These are phyloP conservation scores for Callyntrura guangdongensis DNA, from an alignment of 2,888 invertebrate species.

Conservation along the genomic window DNA sequence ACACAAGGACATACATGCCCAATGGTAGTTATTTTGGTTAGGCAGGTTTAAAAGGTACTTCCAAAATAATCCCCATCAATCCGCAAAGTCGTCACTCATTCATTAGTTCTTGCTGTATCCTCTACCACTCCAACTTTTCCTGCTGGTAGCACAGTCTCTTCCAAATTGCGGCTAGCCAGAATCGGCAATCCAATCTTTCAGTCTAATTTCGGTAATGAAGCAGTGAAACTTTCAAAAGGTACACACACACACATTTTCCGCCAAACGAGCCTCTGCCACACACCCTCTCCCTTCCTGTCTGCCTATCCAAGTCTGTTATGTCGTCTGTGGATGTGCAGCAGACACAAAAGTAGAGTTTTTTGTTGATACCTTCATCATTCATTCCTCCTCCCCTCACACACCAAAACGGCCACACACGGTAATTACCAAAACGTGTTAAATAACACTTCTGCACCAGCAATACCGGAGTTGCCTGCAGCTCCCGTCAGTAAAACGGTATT, in stretches of 20 bases:
- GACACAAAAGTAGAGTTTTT: not conserved
- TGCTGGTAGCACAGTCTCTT: not conserved
- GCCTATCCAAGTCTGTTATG: too few species aligned
- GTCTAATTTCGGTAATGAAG: slow-evolving; percentile 16
- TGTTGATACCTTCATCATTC: not conserved
- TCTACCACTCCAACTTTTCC: not conserved
- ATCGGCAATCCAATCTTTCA: slow-evolving; percentile 2
- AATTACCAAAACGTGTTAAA: slow-evolving; percentile 39
- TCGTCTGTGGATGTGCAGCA: too few species aligned
- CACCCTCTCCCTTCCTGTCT: too few species aligned
- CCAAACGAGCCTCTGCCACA: not conserved
- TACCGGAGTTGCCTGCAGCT: too few species aligned
- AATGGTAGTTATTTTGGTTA: not conserved
- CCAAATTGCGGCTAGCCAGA: too few species aligned
- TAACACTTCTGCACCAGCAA: too few species aligned
- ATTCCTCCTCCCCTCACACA: not conserved
- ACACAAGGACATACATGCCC: not conserved
- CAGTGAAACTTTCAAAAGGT: slow-evolving; percentile 1
- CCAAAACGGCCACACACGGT: slow-evolving; percentile 5
- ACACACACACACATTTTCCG: not conserved
- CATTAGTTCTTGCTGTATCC: too few species aligned
- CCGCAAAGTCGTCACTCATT: slow-evolving; percentile 2
- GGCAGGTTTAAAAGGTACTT: not conserved
- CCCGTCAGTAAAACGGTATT: too few species aligned
- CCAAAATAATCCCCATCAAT: slow-evolving; percentile 25